These are phyloP conservation scores for Virgularia gustaviana DNA, from an alignment of 92 coral and sea anemone species.

Conservation along the genomic window DNA sequence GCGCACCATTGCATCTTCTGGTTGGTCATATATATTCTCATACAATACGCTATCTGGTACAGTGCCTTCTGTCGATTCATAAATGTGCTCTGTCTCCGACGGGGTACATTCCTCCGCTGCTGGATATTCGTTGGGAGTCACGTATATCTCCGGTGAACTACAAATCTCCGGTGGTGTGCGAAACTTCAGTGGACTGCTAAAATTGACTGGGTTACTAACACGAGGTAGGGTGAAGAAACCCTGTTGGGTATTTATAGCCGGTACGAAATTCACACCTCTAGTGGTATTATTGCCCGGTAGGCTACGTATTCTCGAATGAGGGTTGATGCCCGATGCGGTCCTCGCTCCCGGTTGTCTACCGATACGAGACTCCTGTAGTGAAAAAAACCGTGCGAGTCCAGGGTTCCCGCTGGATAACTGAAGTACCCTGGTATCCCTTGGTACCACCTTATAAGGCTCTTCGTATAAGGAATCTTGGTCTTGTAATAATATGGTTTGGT, in stretches of 20 bases:
- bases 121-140: no score
- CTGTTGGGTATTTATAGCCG: no score
- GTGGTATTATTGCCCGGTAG: no score
- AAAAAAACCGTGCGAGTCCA: conserved; percentile 12
- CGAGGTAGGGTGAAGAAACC: no score
- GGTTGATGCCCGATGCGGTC: no score
- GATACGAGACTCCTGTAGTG: conserved; percentile 19
- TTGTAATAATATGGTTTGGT: background rate
- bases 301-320: no score
- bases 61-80: conserved; percentile 21
- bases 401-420: background rate
- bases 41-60: background rate
- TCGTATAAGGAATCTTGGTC: conserved; percentile 25
- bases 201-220: no score
- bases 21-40: conserved; percentile 22
- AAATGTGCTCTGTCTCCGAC: conserved; percentile 10
- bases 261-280: no score
- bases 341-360: background rate
- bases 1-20: conserved; percentile 28
- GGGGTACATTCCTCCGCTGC: background rate
- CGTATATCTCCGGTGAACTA: no score
- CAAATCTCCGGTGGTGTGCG: no score
- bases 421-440: background rate
- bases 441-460: conserved; percentile 17
- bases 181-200: no score